phyloP scores from a whole-genome alignment of 2,113 vertebrate species.

The Labeo catla region DNA sequence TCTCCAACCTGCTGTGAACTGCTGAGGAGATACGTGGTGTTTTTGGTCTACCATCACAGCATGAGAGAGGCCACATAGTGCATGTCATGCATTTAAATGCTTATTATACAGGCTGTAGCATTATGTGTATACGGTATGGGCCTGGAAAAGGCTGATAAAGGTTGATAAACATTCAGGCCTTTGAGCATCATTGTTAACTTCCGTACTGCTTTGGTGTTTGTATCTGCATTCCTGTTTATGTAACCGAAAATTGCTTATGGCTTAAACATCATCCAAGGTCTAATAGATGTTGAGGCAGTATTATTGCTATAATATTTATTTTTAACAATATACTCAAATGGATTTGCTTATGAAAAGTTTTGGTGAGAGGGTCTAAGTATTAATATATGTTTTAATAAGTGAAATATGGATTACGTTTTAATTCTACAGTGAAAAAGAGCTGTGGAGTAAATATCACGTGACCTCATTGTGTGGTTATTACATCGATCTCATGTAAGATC shows the following conservation, averaged over 20 bases:
- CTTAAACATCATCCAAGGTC: background rate
- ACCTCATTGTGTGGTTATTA: background rate
- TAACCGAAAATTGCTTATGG: background rate
- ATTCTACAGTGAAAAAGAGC: background rate
- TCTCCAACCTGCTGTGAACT: slow-evolving; percentile 15
- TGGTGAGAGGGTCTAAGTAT: background rate
- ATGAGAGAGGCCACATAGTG: background rate
- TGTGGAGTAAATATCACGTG: background rate
- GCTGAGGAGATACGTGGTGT: background rate
- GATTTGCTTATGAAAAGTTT: background rate
- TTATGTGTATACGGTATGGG: background rate
- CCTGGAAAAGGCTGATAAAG: slow-evolving; percentile 11
- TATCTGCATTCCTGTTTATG: background rate
- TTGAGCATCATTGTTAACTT: background rate
- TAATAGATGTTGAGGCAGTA: background rate
- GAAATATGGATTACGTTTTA: background rate
- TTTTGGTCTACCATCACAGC: slow-evolving; percentile 13
- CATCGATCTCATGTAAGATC: background rate
- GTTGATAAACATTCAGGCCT: slow-evolving; percentile 25
- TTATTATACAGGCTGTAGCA: slow-evolving; percentile 8
- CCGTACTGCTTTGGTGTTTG: background rate
- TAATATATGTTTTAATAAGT: background rate
- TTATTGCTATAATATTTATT: background rate
- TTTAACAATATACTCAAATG: background rate
- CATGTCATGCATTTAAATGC: slow-evolving; percentile 46